Percentiles rank a stretch among this genome's conserved stretches.
These are phyloP conservation scores for Globodera rostochiensis DNA, from an alignment of 1,140 invertebrate species.

Conservation along the genomic window DNA sequence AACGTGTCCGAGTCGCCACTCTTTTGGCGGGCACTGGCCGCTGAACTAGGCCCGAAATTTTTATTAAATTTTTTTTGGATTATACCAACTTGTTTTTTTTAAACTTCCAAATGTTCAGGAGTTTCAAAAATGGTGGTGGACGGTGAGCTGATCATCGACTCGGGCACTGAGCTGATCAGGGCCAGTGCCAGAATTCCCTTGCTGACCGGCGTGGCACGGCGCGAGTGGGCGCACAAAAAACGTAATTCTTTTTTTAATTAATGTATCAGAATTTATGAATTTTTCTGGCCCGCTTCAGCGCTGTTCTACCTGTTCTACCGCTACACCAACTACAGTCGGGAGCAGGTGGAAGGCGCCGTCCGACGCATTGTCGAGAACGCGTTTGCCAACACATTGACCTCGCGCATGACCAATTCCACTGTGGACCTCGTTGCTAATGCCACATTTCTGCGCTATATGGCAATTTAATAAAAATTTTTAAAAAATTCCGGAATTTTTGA, in stretches of 20 bases:
- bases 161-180: slow-evolving; percentile 48
- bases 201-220: slow-evolving; percentile 60
- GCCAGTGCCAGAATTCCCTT: slow-evolving; percentile 58
- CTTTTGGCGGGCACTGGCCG: slow-evolving; percentile 58
- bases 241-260: slow-evolving; percentile 35
- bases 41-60: slow-evolving; percentile 43
- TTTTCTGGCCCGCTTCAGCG: slow-evolving; percentile 40
- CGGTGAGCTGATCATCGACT: slow-evolving; percentile 53
- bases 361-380: slow-evolving; percentile 36
- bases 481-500: background rate
- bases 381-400: slow-evolving; percentile 25
- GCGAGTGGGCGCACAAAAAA: slow-evolving; percentile 65
- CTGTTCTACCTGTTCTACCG: slow-evolving; percentile 61
- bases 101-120: too few relatives aligned
- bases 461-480: background rate
- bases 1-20: slow-evolving; percentile 60
- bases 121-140: slow-evolving; percentile 57
- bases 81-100: background rate
- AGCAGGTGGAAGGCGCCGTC: slow-evolving; percentile 43
- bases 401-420: slow-evolving; percentile 57
- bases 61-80: background rate
- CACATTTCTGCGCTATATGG: slow-evolving; percentile 59
- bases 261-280: background rate
- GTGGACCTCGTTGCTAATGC: slow-evolving; percentile 59
- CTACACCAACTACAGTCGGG: slow-evolving; percentile 49